Base-by-base conservation (phyloP, 2,888 invertebrate species). In the Cantharis nigra region DNA sequence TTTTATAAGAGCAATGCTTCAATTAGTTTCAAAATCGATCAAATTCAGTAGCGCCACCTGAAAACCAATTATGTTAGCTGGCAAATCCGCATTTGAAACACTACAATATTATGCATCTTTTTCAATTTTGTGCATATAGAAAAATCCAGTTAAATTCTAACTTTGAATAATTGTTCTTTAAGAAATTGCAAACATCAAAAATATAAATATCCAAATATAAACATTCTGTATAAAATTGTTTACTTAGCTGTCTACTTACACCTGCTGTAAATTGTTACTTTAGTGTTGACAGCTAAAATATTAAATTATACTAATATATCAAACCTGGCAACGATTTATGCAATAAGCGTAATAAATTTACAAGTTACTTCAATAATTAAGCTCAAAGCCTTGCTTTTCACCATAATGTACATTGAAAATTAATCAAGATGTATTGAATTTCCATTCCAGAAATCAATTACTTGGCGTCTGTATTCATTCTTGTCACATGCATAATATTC, bases 351-450 rank as follows among this genome's bases (percentile, higher is more conserved):
- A 49, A 49, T 49, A 49, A 49, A 49, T 49, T 49, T 7, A 49
- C 49, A 9, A n/a, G n/a, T 49, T 49, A 49, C n/a, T 49, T 49
- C 49, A 49, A 26, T 26, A 26, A 49, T 49, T 49, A 49, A 49
- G 49, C 49, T 49, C n/a, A 5, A 49, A 75, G 73, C 20, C 63
- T 72, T 63, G 28, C 76, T 33, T 76, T 70, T 65, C 63, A 72
- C 67, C 78, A 71, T 11, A 10, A 33, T 28, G 18, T 67, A 28
- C 18, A 77, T 74, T 73, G 28, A 62, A 49, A 71, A 70, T 70
- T 74, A 77, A 77, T 77, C 74, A 71, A 74, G 67, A 30, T 70
- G 74, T 74, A 74, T 62, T 74, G 71, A 65, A 62, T 49, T 63
- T 74, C 71, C 74, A 74, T 63, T 62, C 28, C 69, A 74, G 69